A percentile compares a stretch with the other conserved stretches of the same genome.
Conservation (phyloP, 2,113 vertebrate genomes). For the Lophochroa leadbeateri region DNA sequence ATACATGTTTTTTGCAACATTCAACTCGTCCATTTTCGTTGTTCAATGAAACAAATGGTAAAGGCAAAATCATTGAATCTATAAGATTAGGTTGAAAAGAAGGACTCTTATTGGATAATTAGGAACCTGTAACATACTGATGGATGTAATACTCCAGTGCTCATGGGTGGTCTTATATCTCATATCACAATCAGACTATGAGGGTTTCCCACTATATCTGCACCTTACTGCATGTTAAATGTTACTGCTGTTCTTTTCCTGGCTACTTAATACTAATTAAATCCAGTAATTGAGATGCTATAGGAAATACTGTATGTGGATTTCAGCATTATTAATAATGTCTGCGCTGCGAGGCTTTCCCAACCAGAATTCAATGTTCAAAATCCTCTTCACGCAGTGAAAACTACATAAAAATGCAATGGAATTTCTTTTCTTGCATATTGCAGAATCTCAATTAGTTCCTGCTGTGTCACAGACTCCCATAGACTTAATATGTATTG, state of each 20-base stretch:
- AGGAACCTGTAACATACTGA: background rate
- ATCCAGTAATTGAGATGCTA: background rate
- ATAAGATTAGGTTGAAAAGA: background rate
- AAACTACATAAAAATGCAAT: background rate
- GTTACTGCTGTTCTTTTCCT: background rate
- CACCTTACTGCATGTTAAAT: background rate
- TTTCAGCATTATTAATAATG: conserved; percentile 5
- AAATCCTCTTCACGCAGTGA: background rate
- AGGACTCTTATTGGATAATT: background rate
- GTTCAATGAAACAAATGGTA: background rate
- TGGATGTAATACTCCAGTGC: background rate
- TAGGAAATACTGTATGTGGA: background rate
- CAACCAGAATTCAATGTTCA: background rate
- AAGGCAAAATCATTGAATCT: background rate
- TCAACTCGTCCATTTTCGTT: background rate
- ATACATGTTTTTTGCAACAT: background rate
- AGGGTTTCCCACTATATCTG: background rate
- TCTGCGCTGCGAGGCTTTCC: background rate
- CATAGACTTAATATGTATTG: background rate
- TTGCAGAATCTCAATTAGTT: background rate
- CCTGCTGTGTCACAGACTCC: background rate
- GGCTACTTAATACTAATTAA: background rate
- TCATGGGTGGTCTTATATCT: background rate
- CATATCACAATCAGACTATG: background rate
- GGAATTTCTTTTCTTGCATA: background rate